Conservation (phyloP, 2,113 vertebrate genomes). For the Saccopteryx leptura region DNA sequence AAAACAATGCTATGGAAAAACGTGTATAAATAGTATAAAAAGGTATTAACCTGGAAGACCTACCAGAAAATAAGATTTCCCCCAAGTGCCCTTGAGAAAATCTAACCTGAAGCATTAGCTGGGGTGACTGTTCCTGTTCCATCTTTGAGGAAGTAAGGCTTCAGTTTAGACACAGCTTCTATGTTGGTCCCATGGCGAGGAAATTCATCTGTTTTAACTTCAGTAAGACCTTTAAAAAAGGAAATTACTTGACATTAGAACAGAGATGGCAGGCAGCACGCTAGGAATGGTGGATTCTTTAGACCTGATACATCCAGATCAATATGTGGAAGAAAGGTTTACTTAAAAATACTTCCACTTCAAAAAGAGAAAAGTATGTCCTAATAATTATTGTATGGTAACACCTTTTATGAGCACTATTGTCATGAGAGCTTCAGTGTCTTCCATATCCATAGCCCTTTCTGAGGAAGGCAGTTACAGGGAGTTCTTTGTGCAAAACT, state of each 20-base stretch:
- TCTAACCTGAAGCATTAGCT: conserved; percentile 96
- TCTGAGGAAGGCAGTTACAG: not conserved
- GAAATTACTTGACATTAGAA: not conserved
- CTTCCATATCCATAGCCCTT: not conserved
- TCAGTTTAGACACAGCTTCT: conserved; percentile 93
- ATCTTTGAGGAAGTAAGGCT: conserved; percentile 94
- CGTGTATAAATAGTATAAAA: not conserved
- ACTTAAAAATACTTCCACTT: not conserved
- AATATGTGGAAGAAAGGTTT: not conserved
- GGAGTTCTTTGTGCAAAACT: not conserved
- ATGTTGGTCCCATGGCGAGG: conserved; percentile 94
- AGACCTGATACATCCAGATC: not conserved
- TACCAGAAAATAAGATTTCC: not conserved
- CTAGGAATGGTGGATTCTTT: not conserved
- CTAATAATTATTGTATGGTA: not conserved
- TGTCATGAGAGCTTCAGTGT: not conserved
- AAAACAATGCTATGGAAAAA: not conserved
- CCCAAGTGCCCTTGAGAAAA: not conserved
- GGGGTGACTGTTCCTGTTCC: conserved; percentile 95
- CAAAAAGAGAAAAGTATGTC: not conserved
- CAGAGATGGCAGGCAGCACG: not conserved
- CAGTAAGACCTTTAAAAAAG: conserved; percentile 92
- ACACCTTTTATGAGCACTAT: not conserved
- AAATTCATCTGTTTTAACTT: conserved; percentile 95
- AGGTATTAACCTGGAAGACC: not conserved